These are phyloP conservation scores for Mechanitis mazaeus DNA, from an alignment of 2,888 invertebrate species.

Conservation along the genomic window DNA sequence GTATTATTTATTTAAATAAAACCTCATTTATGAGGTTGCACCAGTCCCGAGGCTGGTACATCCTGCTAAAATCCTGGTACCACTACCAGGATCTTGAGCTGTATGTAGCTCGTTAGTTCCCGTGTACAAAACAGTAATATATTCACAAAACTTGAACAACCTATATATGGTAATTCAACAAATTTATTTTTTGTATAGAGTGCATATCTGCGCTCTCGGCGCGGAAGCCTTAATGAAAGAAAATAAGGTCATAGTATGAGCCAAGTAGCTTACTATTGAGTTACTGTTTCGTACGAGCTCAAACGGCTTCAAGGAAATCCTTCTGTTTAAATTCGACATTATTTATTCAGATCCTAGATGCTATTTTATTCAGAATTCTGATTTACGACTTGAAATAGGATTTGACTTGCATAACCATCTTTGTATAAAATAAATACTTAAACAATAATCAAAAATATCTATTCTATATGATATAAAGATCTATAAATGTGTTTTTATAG, in stretches of 20 bases:
- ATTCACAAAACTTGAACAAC: too few species aligned
- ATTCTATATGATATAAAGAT: neutral
- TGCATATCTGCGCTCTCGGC: too few species aligned
- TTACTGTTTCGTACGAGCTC: constrained; percentile 19
- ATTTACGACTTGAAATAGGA: constrained; percentile 5
- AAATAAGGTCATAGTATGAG: constrained; percentile 4
- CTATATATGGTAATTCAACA: too few species aligned
- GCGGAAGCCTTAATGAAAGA: neutral
- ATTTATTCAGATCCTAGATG: constrained; percentile 17
- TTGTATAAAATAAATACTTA: neutral
- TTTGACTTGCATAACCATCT: constrained; percentile 3
- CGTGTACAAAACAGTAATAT: too few species aligned
- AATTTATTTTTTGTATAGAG: too few species aligned
- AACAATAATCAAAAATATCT: neutral
- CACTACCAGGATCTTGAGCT: too few species aligned
- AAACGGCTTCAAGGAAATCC: constrained; percentile 19
- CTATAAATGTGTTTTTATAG: too few species aligned
- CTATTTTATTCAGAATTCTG: constrained; percentile 9
- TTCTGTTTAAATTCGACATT: constrained; percentile 23
- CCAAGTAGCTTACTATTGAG: constrained; percentile 23
- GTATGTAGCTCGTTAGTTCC: too few species aligned
- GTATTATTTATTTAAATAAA: too few species aligned
- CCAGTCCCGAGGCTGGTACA: too few species aligned
- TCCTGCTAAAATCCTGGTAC: too few species aligned
- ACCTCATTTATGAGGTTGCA: too few species aligned